Evolutionary conservation across 2,888 invertebrate genomes (phyloP), one percentile per base, ranked within the genome.

Genomic region (Cheilosia impressa): DNA sequence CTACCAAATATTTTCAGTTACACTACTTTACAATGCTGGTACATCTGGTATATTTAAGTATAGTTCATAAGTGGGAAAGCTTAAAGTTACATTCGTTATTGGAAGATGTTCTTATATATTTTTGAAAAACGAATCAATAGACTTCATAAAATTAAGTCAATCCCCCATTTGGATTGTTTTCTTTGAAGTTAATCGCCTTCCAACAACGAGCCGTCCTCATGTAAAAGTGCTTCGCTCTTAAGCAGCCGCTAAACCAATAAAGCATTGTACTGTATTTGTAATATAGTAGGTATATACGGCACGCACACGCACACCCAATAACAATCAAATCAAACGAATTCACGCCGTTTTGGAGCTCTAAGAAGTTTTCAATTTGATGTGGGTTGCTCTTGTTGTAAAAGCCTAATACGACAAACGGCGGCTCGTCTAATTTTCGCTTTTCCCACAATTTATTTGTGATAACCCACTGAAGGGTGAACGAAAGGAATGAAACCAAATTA

Each of bases 321-420:
- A 71, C 63, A 65, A 71, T 77, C 22, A 22, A 68, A 69, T 84
- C 73, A 84, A 84, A 84, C 84, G 69, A 84, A 75, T 84, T 84
- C 50, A 84, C 84, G 80, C 69, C 52, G 58, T 66, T 71, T 71
- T 84, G 80, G 75, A 80, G 65, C 71, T 65, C 27, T 75, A 41
- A 76, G 63, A 55, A 69, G 27, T 72, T 66, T 60, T n/a, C 62
- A 57, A 52, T 68, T 38, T 72, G 13, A 10, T 22, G 22, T 31
- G 38, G 34, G 24, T 9, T 41, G 24, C 27, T 2, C 27, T 17
- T 13, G 9, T 50, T 65, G 24, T 58, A 15, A 13, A 17, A 57
- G 47, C 24, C 55, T 43, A 47, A 31, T 65, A 27, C 24, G n/a
- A 53, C 53, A 6, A 47, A 45, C 15, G 31, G 38, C 22, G 38